These are phyloP conservation scores for Leptobrachium ailaonicum DNA, from an alignment of 2,113 vertebrate species.

Conservation along the genomic window DNA sequence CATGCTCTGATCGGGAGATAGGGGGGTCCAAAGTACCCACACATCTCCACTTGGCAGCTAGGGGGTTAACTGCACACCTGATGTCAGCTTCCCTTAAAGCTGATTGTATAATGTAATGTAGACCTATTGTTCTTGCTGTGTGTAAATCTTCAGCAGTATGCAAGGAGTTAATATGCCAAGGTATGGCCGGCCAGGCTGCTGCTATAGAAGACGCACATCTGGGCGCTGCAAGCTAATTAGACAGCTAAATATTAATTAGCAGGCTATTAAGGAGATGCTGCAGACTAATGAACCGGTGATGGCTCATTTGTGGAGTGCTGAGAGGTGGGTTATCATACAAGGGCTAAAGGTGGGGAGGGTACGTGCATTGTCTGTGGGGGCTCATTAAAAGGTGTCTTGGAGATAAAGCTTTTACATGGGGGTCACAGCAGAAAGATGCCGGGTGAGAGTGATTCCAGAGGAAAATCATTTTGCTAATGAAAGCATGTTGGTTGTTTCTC, in stretches of 20 bases:
- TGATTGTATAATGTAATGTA: too few species aligned
- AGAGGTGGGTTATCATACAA: slow-evolving; percentile 28
- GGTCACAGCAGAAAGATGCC: slow-evolving; percentile 13
- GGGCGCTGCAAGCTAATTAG: slow-evolving; percentile 45
- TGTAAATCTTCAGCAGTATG: not conserved
- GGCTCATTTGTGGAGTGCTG: slow-evolving; percentile 42
- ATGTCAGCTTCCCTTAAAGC: too few species aligned
- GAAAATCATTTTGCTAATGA: not conserved
- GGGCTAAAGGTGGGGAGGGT: not conserved
- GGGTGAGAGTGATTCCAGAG: slow-evolving; percentile 8
- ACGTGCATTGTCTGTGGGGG: not conserved
- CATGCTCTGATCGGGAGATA: too few species aligned
- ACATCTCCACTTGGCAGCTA: too few species aligned
- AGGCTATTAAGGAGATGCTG: slow-evolving; percentile 45
- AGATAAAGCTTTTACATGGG: slow-evolving; percentile 26
- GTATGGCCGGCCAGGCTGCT: slow-evolving; percentile 23
- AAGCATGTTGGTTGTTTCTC: not conserved
- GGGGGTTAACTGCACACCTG: too few species aligned
- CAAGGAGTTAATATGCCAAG: not conserved
- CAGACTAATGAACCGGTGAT: slow-evolving; percentile 45
- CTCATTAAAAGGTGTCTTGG: slow-evolving; percentile 29
- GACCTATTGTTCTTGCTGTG: not conserved
- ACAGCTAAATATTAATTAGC: slow-evolving; percentile 50
- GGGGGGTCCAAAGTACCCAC: too few species aligned
- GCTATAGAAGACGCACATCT: slow-evolving; percentile 35